A percentile compares a stretch with the other conserved stretches of the same genome.
Evolutionary conservation across 35 echinoderm and acorn worm genomes (phyloP).

Genomic region (Heliocidaris tuberculata): DNA sequence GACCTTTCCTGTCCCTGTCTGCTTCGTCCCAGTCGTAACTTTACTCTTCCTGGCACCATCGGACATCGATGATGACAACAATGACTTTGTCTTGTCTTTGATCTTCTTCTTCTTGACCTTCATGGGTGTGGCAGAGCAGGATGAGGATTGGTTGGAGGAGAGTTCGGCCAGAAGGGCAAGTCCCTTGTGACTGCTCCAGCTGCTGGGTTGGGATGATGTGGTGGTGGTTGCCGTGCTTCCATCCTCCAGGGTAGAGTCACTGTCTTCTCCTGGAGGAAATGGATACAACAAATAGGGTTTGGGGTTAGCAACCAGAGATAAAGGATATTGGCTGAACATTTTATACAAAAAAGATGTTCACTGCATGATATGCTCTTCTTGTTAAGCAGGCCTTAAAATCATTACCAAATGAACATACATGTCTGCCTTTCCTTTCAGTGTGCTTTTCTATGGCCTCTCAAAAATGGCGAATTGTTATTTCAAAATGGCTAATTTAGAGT

Average conservation of each 20-base stretch:
- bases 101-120: conserved; percentile 61
- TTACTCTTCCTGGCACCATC: neutral
- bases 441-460: too few relatives aligned
- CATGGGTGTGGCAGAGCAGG: conserved; percentile 35
- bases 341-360: too few relatives aligned
- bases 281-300: too few relatives aligned
- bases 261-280: conserved; percentile 47
- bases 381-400: too few relatives aligned
- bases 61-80: neutral
- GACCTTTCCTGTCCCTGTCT: neutral
- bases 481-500: neutral
- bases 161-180: conserved; percentile 57
- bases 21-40: neutral
- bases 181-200: conserved; percentile 58
- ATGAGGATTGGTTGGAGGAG: conserved; percentile 56
- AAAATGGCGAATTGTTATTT: too few relatives aligned
- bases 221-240: conserved; percentile 20
- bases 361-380: too few relatives aligned
- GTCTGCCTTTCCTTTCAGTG: too few relatives aligned
- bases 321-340: too few relatives aligned
- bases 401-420: too few relatives aligned
- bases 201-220: neutral
- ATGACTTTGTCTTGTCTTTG: conserved; percentile 39
- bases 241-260: conserved; percentile 55
- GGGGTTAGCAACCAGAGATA: too few relatives aligned